Conservation (phyloP, 2,113 vertebrate genomes). For the Dolichotis patagonum region DNA sequence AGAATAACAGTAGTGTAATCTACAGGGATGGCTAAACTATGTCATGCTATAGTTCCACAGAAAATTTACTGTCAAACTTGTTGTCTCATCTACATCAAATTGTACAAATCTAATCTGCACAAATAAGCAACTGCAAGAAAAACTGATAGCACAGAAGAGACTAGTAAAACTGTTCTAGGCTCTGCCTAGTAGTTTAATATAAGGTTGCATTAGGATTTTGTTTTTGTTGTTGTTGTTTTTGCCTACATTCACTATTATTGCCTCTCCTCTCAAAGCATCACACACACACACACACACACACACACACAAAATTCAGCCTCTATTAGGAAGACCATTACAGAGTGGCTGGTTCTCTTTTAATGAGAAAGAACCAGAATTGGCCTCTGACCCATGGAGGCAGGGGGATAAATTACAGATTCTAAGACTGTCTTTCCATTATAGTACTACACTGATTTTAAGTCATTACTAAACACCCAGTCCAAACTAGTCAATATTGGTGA, state of each 20-base stretch:
- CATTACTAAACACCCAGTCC: neutral
- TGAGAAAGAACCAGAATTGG: slow-evolving; percentile 24
- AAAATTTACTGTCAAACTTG: slow-evolving; percentile 44
- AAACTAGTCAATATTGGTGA: neutral
- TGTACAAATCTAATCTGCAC: neutral
- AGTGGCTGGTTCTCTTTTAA: slow-evolving; percentile 48
- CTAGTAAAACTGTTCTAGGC: neutral
- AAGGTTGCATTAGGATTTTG: neutral
- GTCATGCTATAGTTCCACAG: neutral
- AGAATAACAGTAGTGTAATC: neutral
- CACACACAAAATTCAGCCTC: neutral
- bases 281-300: neutral
- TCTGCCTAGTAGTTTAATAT: slow-evolving; percentile 36
- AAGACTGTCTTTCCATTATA: neutral
- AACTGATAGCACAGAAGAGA: slow-evolving; percentile 37
- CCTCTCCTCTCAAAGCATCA: neutral
- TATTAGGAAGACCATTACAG: slow-evolving; percentile 13
- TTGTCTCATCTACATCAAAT: slow-evolving; percentile 33
- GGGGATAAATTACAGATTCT: neutral
- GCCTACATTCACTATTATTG: neutral
- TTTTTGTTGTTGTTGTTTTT: neutral
- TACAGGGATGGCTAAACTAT: neutral
- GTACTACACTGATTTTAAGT: slow-evolving; percentile 24
- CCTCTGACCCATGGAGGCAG: neutral
- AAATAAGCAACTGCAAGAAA: slow-evolving; percentile 47